Evolutionary conservation across 2,113 vertebrate species (phyloP).

Genomic region (Datnioides undecimradiatus): DNA sequence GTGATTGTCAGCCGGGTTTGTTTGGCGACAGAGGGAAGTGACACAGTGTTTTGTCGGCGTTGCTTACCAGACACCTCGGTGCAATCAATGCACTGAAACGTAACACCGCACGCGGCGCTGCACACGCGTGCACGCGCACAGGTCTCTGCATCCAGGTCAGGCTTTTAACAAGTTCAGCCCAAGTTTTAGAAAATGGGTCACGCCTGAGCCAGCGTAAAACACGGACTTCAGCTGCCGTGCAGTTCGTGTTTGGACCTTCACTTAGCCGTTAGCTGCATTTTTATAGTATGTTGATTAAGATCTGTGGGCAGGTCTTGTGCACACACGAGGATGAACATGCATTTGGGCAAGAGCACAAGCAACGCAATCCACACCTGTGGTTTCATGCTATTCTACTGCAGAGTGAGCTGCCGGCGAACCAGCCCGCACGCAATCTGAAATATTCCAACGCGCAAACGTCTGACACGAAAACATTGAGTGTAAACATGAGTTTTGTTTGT

Average conservation of each 20-base stretch:
- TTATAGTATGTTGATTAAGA: background rate
- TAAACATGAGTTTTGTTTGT: no score
- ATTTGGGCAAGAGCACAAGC: background rate
- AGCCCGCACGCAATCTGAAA: background rate
- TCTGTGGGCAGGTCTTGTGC: background rate
- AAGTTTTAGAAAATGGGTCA: conserved; percentile 12
- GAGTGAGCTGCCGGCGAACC: no score
- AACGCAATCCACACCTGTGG: no score
- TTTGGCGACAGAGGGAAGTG: conserved; percentile 2
- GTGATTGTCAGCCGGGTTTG: conserved; percentile 18
- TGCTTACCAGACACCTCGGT: background rate
- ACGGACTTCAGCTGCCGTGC: background rate
- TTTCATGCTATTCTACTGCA: background rate
- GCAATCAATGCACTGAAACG: background rate
- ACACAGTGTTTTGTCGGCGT: background rate
- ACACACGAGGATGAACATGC: background rate
- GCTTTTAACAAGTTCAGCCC: background rate
- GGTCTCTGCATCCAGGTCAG: background rate
- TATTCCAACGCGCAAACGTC: background rate
- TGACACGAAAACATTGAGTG: no score
- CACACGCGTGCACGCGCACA: background rate
- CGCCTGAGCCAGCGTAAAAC: background rate
- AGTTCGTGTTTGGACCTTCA: background rate
- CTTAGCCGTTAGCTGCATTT: background rate
- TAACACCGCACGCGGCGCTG: background rate